These are phyloP conservation scores for Tretioscincus oriximinensis DNA, from an alignment of 2,113 vertebrate species.

Conservation along the genomic window DNA sequence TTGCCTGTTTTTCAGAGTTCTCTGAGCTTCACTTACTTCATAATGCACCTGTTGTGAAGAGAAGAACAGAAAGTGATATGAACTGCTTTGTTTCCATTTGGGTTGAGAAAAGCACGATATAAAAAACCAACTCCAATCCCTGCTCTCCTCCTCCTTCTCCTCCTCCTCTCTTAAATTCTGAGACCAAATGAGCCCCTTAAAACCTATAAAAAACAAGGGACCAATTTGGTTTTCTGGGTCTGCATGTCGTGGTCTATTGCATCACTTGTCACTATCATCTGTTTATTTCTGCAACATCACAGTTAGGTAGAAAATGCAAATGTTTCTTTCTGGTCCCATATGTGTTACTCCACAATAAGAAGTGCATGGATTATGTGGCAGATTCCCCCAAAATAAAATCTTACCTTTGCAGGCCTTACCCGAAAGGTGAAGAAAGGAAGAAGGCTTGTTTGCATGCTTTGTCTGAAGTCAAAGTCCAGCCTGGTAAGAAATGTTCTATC, in stretches of 20 bases:
- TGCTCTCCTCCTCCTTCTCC: no score
- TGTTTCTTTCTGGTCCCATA: background rate
- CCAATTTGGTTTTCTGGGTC: background rate
- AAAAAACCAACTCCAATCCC: no score
- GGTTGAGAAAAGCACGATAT: no score
- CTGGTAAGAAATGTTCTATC: constrained; percentile 86
- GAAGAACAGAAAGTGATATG: no score
- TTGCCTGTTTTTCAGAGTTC: no score
- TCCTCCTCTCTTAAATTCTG: no score
- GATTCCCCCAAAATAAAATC: background rate
- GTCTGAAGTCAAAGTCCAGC: constrained; percentile 93
- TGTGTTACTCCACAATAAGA: background rate
- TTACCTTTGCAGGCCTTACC: constrained; percentile 82
- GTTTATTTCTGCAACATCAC: background rate
- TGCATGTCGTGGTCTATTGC: background rate
- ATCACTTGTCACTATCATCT: background rate
- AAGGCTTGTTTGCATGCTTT: constrained; percentile 89
- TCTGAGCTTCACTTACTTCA: no score
- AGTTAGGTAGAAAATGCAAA: background rate
- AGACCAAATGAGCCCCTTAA: no score
- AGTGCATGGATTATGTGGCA: background rate
- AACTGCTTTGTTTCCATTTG: no score
- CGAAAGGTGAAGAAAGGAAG: constrained; percentile 95
- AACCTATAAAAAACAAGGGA: background rate
- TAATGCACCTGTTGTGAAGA: no score